Evolutionary conservation across 1,140 invertebrate genomes (phyloP).

Genomic region (Formica exsecta): DNA sequence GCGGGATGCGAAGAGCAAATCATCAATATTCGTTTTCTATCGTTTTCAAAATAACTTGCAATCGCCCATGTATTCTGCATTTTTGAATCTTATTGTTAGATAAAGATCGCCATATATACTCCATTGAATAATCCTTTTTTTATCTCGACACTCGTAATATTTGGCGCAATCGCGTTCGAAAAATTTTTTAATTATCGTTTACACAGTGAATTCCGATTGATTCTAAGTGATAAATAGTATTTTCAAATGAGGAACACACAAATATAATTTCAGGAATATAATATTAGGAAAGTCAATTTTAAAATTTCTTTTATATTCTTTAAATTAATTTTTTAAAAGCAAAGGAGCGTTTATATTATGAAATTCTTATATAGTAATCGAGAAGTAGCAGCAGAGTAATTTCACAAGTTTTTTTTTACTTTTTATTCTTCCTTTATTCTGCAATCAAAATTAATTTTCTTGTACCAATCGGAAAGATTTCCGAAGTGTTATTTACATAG

Average conservation of each 20-base stretch:
- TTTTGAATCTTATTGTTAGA: neutral
- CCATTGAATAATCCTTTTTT: neutral
- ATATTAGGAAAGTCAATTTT: neutral
- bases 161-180: too few species aligned
- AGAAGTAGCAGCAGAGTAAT: too few species aligned
- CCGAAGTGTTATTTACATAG: too few species aligned
- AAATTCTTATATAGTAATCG: neutral
- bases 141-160: too few species aligned
- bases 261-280: neutral
- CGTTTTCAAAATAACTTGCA: neutral
- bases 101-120: neutral
- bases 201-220: neutral
- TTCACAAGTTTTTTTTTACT: too few species aligned
- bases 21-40: neutral
- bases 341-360: neutral
- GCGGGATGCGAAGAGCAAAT: neutral
- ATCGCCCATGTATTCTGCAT: neutral
- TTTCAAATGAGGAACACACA: neutral
- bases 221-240: neutral
- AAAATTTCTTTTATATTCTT: neutral
- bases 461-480: too few species aligned
- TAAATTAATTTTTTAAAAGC: conserved; percentile 19
- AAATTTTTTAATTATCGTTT: too few species aligned
- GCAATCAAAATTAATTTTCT: too few species aligned
- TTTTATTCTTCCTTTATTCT: too few species aligned